phyloP scores from a whole-genome alignment of 2,113 vertebrate genomes.

The Melanotaenia duboulayi region DNA sequence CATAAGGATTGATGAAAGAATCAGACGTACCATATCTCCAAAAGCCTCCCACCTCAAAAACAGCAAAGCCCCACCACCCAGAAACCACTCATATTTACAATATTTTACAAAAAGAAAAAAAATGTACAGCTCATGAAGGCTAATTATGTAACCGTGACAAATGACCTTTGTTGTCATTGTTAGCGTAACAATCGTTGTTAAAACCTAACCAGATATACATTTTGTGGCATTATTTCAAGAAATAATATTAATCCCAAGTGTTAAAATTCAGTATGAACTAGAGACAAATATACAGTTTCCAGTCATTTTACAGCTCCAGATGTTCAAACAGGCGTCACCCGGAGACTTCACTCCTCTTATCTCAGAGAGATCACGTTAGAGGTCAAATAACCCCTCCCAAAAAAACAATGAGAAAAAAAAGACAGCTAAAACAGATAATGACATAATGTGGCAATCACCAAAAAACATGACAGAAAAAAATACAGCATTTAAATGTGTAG shows the following conservation, averaged over 20 bases:
- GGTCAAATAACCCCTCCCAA: constrained; percentile 44
- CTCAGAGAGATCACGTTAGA: constrained; percentile 73
- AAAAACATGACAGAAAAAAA: constrained; percentile 73
- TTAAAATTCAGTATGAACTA: constrained; percentile 84
- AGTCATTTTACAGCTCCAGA: constrained; percentile 70
- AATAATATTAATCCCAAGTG: constrained; percentile 80
- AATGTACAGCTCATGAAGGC: constrained; percentile 82
- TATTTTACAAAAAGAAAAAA: constrained; percentile 90
- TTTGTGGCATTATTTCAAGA: constrained; percentile 86
- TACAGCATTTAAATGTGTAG: constrained; percentile 67
- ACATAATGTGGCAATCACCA: constrained; percentile 65
- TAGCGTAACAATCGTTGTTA: constrained; percentile 82
- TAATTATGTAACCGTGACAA: constrained; percentile 81
- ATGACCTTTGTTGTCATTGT: constrained; percentile 64
- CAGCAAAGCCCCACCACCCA: constrained; percentile 45
- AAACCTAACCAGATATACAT: constrained; percentile 94
- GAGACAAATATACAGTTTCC: constrained; percentile 88
- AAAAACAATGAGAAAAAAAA: constrained; percentile 49
- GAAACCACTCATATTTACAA: constrained; percentile 90
- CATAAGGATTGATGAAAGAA: constrained; percentile 75
- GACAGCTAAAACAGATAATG: constrained; percentile 64
- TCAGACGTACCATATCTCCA: constrained; percentile 53
- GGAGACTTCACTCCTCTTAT: constrained; percentile 55
- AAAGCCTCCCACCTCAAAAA: constrained; percentile 58
- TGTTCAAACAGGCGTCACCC: constrained; percentile 73